Evolutionary conservation across 2,888 invertebrate genomes (phyloP), one percentile per base, ranked within the genome.

Genomic region (Latrodectus elegans): DNA sequence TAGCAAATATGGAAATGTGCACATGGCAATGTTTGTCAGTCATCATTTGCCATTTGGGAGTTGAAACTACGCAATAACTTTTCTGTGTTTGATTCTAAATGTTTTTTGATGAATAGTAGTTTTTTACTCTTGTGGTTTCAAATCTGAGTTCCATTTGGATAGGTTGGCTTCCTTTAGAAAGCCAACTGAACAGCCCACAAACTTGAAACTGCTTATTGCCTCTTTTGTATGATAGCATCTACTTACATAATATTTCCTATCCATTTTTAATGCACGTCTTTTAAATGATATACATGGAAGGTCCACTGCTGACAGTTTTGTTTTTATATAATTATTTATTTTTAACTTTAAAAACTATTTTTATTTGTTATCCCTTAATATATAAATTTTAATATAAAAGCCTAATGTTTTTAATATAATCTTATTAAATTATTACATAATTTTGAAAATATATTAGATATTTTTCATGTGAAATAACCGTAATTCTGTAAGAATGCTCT

Each of bases 171-270:
- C 65, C 65, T 74, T 49, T 52, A 38, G 64, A 51, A 52, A 77
- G 77, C 75, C 77, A 77, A 67, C 67, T 60, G 75, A 86, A 86
- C 85, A 86, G 85, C 85, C 85, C 85, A 86, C 52, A 75, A 86
- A 75, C 76, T 76, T 86, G 80, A 86, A 70, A 65, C 17, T 80
- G 75, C 80, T 76, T 80, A 76, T 80, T 86, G 85, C 85, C 85
- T 85, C 78, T 77, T 84, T 86, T 80, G 85, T 85, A 80, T 74
- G 73, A 79, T 79, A 84, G 76, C 60, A 71, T 84, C 83, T 84
- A 68, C 80, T 81, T 81, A 51, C 22, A 55, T 73, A 65, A 68
- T 51, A 38, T 49, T 81, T 74, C 60, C 74, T 71, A 53, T 70
- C 83, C 71, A 72, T 38, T 84, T 84, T 84, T 60, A 65, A 82